Evolutionary conservation across 2,888 invertebrate genomes (phyloP), one percentile per base, ranked within the genome.

Genomic region (Blastobasis lacticolella): DNA sequence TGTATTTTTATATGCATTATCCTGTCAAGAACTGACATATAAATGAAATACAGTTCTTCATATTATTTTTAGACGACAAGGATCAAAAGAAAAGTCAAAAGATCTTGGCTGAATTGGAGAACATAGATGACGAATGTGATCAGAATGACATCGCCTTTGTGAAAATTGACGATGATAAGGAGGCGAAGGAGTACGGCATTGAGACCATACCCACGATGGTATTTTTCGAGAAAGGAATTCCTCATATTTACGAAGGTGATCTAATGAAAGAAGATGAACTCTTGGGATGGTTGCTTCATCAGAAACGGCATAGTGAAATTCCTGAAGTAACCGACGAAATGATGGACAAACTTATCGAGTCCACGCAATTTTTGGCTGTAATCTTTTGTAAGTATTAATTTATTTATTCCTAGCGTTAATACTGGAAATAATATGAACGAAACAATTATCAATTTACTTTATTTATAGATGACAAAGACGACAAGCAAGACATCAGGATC

Each of bases 41-140:
- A 84, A 86, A 85, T 87, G 81, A 85, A 81, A 84, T 85, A 84
- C 81, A 86, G 86, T 81, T 74, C 69, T 78, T 75, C 67, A 69
- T 70, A 70, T 74, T 73, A 62, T 71, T 83, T 88, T 61, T 83
- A 96, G 96, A 97, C 88, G 95, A 96, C 81, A 96, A 94, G 81
- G 94, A 95, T 65, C 95, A 96, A 75, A 96, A 95, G 87, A 95
- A 95, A 80, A 95, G 95, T 75, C 94, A 95, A 77, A 95, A 95
- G 79, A 90, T 96, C 54, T 88, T 97, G 57, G 83, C 89, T 50
- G 96, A 96, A 78, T 82, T 97, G 67, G 97, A 97, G 82, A 96
- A 96, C 73, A 97, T 97, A 65, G 97, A 97, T 72, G 97, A 97
- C 71, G 97, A 97, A 75, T 96, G 96, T 80, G 97, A 97, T 77